Percentiles rank a stretch among this genome's conserved stretches.
These are phyloP conservation scores for Microcebus griseorufus DNA, from an alignment of 2,113 vertebrate genomes.

Conservation along the genomic window DNA sequence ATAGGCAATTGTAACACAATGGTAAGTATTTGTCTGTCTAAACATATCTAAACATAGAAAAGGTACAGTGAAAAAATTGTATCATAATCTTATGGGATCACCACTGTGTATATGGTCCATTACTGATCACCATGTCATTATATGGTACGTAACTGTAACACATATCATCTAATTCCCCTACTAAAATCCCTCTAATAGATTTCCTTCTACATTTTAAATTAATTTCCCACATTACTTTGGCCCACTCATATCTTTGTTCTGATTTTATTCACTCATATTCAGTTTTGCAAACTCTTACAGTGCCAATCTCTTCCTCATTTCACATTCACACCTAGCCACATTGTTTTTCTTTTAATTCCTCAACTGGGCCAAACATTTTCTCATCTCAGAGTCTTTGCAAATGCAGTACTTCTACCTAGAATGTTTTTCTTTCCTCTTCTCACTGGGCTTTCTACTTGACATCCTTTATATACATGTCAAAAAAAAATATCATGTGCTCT, in stretches of 20 bases:
- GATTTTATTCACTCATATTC: not conserved
- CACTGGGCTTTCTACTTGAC: not conserved
- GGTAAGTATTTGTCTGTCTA: no score
- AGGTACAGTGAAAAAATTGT: no score
- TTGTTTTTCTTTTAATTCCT: not conserved
- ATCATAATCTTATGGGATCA: no score
- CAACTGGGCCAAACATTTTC: not conserved
- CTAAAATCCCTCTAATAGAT: not conserved
- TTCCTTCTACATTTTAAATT: not conserved
- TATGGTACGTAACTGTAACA: not conserved
- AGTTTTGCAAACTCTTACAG: not conserved
- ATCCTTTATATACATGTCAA: not conserved
- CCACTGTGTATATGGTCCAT: no score
- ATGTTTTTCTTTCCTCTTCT: not conserved
- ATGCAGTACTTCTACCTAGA: not conserved
- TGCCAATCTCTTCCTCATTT: not conserved
- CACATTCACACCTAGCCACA: not conserved
- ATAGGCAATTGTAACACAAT: no score
- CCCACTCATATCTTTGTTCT: not conserved
- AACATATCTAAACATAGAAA: no score
- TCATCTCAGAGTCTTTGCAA: not conserved
- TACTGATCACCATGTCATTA: no score
- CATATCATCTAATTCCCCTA: not conserved
- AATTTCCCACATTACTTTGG: not conserved
- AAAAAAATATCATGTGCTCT: not conserved